Conservation (phyloP, 2,113 vertebrate genomes). For the Microcebus griseorufus region DNA sequence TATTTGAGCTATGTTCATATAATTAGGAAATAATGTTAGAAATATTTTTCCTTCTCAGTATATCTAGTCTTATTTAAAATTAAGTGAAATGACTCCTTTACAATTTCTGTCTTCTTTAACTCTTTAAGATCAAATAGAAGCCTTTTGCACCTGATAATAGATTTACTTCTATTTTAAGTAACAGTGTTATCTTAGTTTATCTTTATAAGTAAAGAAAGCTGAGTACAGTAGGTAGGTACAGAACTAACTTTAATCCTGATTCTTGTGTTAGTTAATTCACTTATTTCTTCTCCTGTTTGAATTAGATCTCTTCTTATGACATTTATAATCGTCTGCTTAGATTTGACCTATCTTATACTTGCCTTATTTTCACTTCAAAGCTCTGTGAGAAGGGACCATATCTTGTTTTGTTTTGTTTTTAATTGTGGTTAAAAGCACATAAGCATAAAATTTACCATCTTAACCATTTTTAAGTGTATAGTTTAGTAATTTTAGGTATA, state of each 20-base stretch:
- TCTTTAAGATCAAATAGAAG: slow-evolving; percentile 11
- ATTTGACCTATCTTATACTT: background rate
- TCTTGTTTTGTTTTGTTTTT: background rate
- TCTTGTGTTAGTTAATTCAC: background rate
- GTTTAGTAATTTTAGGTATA: background rate
- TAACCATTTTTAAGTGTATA: background rate
- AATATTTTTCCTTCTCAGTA: background rate
- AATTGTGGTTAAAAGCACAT: background rate
- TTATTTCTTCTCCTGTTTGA: background rate
- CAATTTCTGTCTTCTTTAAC: background rate
- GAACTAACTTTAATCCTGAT: background rate
- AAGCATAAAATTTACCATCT: background rate
- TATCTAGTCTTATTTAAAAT: background rate
- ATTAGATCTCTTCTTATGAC: background rate
- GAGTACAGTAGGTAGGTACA: background rate
- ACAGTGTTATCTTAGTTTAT: background rate
- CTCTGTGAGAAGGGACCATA: background rate
- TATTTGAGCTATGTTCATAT: background rate
- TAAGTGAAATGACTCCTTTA: background rate
- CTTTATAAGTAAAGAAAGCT: slow-evolving; percentile 1
- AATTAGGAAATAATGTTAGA: background rate
- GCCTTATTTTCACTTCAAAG: background rate
- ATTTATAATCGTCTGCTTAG: background rate
- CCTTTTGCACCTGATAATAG: background rate
- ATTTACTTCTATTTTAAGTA: slow-evolving; percentile 37